These are phyloP conservation scores for Pristionchus maxplancki DNA, from an alignment of 2,888 invertebrate species.

Conservation along the genomic window DNA sequence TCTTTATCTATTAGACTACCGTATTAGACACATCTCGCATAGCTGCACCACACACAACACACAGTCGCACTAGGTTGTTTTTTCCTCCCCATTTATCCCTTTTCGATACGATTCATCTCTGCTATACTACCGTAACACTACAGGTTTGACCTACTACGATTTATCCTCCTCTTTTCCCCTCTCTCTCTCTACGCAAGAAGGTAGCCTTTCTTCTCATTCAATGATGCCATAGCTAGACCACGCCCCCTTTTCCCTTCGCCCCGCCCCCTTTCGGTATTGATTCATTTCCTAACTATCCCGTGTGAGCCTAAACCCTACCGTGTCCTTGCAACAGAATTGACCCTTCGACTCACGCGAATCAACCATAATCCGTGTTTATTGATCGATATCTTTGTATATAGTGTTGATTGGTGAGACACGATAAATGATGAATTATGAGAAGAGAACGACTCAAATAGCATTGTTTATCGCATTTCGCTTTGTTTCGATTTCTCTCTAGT, in stretches of 20 bases:
- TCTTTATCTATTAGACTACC: slow-evolving; percentile 28
- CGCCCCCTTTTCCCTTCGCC: neutral
- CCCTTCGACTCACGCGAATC: neutral
- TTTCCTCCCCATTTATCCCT: neutral
- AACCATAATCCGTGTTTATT: slow-evolving; percentile 21
- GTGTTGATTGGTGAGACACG: neutral
- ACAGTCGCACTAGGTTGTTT: slow-evolving; percentile 44
- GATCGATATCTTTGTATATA: slow-evolving; percentile 30
- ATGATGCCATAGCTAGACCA: slow-evolving; percentile 12
- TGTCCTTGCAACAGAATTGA: slow-evolving; percentile 18
- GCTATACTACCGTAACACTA: slow-evolving; percentile 41
- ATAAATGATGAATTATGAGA: neutral
- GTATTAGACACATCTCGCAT: slow-evolving; percentile 12
- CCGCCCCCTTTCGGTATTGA: slow-evolving; percentile 27
- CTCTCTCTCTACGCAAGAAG: neutral
- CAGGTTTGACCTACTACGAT: slow-evolving; percentile 30
- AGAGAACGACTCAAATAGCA: neutral
- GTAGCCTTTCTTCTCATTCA: neutral
- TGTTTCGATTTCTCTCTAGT: neutral
- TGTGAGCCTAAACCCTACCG: slow-evolving; percentile 33
- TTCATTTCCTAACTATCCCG: slow-evolving; percentile 30
- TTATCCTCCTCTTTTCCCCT: neutral
- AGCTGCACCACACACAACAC: slow-evolving; percentile 13
- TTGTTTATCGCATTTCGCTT: slow-evolving; percentile 26
- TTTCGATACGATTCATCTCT: neutral